These are phyloP conservation scores for Perccottus glenii DNA, from an alignment of 2,113 vertebrate species.

Conservation along the genomic window DNA sequence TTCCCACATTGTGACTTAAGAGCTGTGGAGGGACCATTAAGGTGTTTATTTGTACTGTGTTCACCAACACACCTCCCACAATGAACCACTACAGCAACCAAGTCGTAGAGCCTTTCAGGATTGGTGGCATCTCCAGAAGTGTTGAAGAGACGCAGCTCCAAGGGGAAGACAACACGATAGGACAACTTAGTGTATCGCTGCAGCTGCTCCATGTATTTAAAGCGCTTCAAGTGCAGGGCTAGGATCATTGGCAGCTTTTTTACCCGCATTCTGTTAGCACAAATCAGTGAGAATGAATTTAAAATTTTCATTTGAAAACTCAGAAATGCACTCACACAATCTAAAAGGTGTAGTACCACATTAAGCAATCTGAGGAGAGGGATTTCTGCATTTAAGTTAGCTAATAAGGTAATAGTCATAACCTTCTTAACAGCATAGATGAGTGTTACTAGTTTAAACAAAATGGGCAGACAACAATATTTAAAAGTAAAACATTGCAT, in stretches of 20 bases:
- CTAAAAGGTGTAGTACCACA: no score
- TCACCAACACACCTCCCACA: constrained; percentile 87
- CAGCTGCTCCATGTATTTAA: constrained; percentile 97
- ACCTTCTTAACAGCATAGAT: no score
- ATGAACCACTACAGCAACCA: constrained; percentile 95
- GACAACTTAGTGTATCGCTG: constrained; percentile 97
- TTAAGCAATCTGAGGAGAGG: neutral
- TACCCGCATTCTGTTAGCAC: constrained; percentile 88
- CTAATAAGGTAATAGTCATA: no score
- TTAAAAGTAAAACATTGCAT: neutral
- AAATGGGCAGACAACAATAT: neutral
- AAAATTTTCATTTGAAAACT: no score
- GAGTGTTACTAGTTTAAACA: no score
- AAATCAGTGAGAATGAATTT: neutral
- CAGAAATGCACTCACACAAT: no score
- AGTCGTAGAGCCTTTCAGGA: constrained; percentile 93
- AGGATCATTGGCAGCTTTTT: constrained; percentile 98
- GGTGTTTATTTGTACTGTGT: neutral
- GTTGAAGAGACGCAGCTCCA: constrained; percentile 97
- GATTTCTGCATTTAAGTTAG: no score
- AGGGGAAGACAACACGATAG: constrained; percentile 94
- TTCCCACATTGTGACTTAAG: neutral
- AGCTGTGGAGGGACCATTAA: constrained; percentile 6
- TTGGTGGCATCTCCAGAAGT: constrained; percentile 94
- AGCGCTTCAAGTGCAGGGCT: constrained; percentile 94